Percentiles rank a stretch among this genome's conserved stretches.
These are phyloP conservation scores for Austrolebias charrua DNA, from an alignment of 2,797 vertebrate species.

Conservation along the genomic window DNA sequence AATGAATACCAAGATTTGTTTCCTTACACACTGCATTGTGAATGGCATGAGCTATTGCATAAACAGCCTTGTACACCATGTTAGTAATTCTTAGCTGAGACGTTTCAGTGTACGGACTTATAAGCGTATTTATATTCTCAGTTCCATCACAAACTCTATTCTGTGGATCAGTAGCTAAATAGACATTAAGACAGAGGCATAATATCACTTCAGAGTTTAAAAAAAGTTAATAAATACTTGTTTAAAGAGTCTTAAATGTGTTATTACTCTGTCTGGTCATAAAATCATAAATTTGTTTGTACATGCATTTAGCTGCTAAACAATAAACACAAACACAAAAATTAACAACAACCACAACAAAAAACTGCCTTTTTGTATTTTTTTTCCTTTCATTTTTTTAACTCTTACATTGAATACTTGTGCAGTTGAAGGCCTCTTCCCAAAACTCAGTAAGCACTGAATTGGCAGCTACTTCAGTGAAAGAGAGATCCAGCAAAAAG, in stretches of 20 bases:
- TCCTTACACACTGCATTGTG: slow-evolving; percentile 44
- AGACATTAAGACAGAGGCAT: background rate
- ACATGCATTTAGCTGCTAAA: too few species aligned
- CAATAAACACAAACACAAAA: too few species aligned
- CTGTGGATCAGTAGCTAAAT: slow-evolving; percentile 3
- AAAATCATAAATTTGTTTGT: too few species aligned
- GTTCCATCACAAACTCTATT: slow-evolving; percentile 52
- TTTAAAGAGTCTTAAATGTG: background rate
- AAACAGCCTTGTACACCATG: background rate
- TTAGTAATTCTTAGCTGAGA: slow-evolving; percentile 4
- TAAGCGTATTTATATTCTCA: slow-evolving; percentile 46
- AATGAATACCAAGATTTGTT: slow-evolving; percentile 12
- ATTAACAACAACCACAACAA: too few species aligned
- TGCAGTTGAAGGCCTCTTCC: slow-evolving; percentile 5
- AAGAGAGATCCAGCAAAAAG: slow-evolving; percentile 2
- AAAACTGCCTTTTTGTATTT: too few species aligned
- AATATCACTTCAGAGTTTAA: background rate
- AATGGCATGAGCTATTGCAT: too few species aligned
- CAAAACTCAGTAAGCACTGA: background rate
- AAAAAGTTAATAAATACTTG: background rate
- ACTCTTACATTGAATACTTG: background rate
- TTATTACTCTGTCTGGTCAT: too few species aligned
- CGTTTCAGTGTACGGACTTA: slow-evolving; percentile 1
- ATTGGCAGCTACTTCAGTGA: background rate
- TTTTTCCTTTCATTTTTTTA: background rate